Evolutionary conservation across 2,888 invertebrate species (phyloP).

Genomic region (Drosophila nigricruria): DNA sequence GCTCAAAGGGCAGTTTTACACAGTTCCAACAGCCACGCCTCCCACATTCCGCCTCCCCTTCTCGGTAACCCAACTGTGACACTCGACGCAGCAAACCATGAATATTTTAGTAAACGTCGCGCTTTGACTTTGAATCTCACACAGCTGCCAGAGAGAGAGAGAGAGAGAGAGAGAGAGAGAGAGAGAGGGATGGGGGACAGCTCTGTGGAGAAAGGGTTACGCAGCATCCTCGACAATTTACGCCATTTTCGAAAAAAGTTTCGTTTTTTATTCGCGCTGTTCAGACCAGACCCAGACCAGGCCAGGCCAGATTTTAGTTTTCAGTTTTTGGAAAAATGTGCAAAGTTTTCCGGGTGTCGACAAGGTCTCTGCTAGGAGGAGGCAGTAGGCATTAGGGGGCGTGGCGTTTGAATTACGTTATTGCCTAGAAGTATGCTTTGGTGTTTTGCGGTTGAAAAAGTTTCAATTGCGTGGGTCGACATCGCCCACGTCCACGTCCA

Average conservation of each 20-base stretch:
- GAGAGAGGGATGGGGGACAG: neutral
- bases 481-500: constrained; percentile 11
- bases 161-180: neutral
- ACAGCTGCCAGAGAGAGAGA: constrained; percentile 15
- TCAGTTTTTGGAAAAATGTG: constrained; percentile 66
- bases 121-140: constrained; percentile 64
- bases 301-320: constrained; percentile 57
- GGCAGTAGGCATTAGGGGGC: constrained; percentile 8
- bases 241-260: constrained; percentile 64
- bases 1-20: constrained; percentile 55
- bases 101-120: constrained; percentile 79
- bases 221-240: constrained; percentile 65
- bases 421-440: constrained; percentile 79
- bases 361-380: constrained; percentile 39
- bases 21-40: constrained; percentile 27
- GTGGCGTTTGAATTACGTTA: constrained; percentile 74
- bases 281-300: constrained; percentile 2
- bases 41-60: constrained; percentile 10
- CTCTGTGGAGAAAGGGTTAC: constrained; percentile 19
- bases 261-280: constrained; percentile 14
- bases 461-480: constrained; percentile 74
- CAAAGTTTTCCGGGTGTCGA: constrained; percentile 72
- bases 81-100: constrained; percentile 75
- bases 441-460: constrained; percentile 80
- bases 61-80: constrained; percentile 57